Conservation (phyloP, 2,113 vertebrate genomes). For the Brachirus orientalis region DNA sequence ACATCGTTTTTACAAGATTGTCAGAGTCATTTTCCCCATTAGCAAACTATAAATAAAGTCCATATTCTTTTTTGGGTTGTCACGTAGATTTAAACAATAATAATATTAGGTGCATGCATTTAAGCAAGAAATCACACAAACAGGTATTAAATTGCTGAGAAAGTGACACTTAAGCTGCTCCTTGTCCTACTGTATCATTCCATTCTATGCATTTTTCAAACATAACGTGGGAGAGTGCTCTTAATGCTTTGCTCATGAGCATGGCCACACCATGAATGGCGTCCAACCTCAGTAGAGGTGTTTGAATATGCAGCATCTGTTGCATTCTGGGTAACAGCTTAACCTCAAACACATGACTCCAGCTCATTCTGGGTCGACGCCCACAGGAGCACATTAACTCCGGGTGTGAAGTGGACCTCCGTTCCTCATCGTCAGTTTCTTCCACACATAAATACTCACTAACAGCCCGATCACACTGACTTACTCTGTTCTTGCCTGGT, state of each 20-base stretch:
- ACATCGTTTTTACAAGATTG: too few species aligned
- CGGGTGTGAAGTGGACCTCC: conserved; percentile 3
- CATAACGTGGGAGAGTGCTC: too few species aligned
- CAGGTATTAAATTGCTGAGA: background rate
- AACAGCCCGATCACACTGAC: conserved; percentile 22
- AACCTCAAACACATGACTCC: background rate
- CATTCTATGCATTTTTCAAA: too few species aligned
- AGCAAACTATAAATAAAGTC: too few species aligned
- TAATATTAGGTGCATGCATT: background rate
- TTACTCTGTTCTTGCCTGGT: conserved; percentile 15
- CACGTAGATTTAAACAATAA: too few species aligned
- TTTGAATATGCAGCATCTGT: background rate
- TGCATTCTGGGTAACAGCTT: conserved; percentile 8
- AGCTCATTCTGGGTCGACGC: background rate
- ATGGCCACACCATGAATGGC: too few species aligned
- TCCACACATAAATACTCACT: conserved; percentile 37
- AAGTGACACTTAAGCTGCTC: background rate
- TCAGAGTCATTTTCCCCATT: too few species aligned
- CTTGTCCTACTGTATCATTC: background rate
- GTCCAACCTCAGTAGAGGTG: too few species aligned
- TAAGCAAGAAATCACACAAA: background rate
- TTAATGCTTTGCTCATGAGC: too few species aligned
- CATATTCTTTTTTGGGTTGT: too few species aligned
- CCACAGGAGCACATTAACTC: background rate
- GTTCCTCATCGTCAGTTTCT: conserved; percentile 10